Conservation (phyloP, 1,140 invertebrate species). For the Bilobella aurantiaca region DNA sequence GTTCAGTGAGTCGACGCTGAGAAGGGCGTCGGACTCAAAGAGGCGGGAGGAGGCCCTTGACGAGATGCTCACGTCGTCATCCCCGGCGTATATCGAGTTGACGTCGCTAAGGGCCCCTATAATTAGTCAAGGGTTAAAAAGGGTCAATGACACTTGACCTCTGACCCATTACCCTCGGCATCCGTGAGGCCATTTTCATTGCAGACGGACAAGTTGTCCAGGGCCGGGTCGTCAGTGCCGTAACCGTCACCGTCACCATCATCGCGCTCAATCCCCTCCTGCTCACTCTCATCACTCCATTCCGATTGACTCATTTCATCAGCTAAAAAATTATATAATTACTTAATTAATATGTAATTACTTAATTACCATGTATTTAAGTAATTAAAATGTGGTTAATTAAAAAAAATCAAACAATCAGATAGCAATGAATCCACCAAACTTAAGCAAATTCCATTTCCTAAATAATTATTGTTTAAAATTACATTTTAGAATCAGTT, state of each 20-base stretch:
- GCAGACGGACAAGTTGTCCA: slow-evolving; percentile 69
- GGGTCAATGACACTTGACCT: not conserved
- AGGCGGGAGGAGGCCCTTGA: slow-evolving; percentile 65
- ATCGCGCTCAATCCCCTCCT: slow-evolving; percentile 38
- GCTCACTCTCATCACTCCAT: slow-evolving; percentile 57
- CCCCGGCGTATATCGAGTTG: slow-evolving; percentile 68
- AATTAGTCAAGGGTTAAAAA: slow-evolving; percentile 4
- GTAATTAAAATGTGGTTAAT: not conserved
- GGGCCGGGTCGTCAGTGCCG: slow-evolving; percentile 66
- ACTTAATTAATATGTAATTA: too few species aligned
- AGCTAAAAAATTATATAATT: too few species aligned
- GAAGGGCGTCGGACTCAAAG: slow-evolving; percentile 60
- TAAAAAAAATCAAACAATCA: not conserved
- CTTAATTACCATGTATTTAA: not conserved
- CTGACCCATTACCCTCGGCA: slow-evolving; percentile 53
- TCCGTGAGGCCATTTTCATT: slow-evolving; percentile 76
- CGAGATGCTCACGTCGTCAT: slow-evolving; percentile 61
- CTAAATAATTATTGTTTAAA: too few species aligned
- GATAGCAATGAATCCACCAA: too few species aligned
- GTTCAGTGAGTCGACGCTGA: slow-evolving; percentile 64
- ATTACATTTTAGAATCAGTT: too few species aligned
- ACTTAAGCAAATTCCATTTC: too few species aligned
- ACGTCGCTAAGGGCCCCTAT: slow-evolving; percentile 65
- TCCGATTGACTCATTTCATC: slow-evolving; percentile 56
- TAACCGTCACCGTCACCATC: slow-evolving; percentile 59